Evolutionary conservation across 2,797 vertebrate species (phyloP).

Genomic region (Arnoldichthys spilopterus): DNA sequence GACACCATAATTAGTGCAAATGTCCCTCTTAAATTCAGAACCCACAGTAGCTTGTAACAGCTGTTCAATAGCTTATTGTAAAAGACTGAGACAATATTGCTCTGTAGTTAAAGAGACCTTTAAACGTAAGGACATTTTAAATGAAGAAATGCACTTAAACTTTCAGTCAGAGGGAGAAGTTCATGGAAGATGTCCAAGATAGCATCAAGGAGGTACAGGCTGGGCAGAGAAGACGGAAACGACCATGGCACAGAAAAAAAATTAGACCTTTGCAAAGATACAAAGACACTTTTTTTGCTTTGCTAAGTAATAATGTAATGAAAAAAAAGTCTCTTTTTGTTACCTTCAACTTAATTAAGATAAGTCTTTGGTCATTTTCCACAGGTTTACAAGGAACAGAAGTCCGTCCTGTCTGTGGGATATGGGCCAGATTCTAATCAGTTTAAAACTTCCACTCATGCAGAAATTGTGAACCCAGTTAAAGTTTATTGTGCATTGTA

Average conservation of each 20-base stretch:
- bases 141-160: slow-evolving; percentile 9
- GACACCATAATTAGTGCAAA: not conserved
- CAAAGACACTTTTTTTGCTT: not conserved
- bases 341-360: slow-evolving; percentile 36
- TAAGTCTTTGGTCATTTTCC: slow-evolving; percentile 32
- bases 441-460: slow-evolving; percentile 29
- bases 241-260: not conserved
- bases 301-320: not conserved
- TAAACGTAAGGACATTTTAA: slow-evolving; percentile 9
- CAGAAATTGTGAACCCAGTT: slow-evolving; percentile 44
- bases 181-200: slow-evolving; percentile 17
- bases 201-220: not conserved
- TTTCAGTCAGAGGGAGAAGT: not conserved
- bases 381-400: slow-evolving; percentile 16
- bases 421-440: slow-evolving; percentile 28
- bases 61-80: not conserved
- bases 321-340: not conserved
- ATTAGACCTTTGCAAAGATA: not conserved
- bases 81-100: not conserved
- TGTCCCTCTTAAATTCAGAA: not conserved
- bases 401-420: not conserved
- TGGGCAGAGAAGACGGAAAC: not conserved
- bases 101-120: not conserved
- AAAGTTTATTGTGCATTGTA: slow-evolving; percentile 48
- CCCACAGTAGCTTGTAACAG: not conserved